A percentile compares a stretch with the other conserved stretches of the same genome.
Evolutionary conservation across 64 coral and sea anemone species (phyloP).

Genomic region (Montipora capricornis): DNA sequence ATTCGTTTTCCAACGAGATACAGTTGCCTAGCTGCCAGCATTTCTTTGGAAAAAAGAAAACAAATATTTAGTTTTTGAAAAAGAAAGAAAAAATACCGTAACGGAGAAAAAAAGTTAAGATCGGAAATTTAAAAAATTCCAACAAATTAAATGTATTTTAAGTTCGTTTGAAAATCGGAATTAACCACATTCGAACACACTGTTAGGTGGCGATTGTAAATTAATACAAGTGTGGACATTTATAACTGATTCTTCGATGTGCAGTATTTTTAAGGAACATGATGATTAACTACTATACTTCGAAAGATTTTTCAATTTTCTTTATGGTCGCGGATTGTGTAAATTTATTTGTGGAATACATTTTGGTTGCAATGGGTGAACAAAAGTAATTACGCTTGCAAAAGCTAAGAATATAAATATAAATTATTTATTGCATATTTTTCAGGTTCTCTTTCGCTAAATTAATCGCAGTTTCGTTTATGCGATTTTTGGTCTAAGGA

Average conservation of each 20-base stretch:
- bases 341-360: conserved; percentile 1
- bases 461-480: neutral
- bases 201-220: too few relatives aligned
- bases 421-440: conserved; percentile 9
- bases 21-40: neutral
- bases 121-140: too few relatives aligned
- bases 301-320: neutral
- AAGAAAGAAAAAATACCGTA: too few relatives aligned
- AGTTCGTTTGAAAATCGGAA: neutral
- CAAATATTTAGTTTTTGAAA: too few relatives aligned
- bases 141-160: neutral
- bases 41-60: neutral
- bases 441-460: neutral
- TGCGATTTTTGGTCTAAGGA: too few relatives aligned
- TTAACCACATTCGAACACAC: neutral
- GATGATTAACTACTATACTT: neutral
- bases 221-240: neutral
- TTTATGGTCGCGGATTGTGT: neutral
- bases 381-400: neutral
- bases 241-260: neutral
- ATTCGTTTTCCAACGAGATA: neutral
- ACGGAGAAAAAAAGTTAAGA: too few relatives aligned
- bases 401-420: conserved; percentile 19
- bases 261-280: neutral
- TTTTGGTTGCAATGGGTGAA: conserved; percentile 14